Evolutionary conservation across 2,888 invertebrate species (phyloP).

Genomic region (Neelides folsomi): DNA sequence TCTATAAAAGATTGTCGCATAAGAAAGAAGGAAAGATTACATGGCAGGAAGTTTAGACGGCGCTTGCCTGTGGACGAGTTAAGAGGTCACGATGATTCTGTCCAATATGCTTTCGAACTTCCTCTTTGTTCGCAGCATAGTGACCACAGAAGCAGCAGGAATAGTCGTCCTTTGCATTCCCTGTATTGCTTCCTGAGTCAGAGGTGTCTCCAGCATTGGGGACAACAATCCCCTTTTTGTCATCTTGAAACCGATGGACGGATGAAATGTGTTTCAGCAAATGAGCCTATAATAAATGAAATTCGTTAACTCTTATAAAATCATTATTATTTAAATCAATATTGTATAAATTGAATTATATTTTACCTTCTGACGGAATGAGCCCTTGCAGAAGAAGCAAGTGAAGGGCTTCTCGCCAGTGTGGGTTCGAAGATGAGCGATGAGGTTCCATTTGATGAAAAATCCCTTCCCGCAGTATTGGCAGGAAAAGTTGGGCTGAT

Average conservation of each 20-base stretch:
- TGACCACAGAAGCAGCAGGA: slow-evolving; percentile 32
- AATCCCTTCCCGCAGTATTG: slow-evolving; percentile 33
- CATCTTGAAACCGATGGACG: slow-evolving; percentile 32
- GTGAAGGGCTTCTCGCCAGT: slow-evolving; percentile 33
- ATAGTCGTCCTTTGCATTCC: slow-evolving; percentile 27
- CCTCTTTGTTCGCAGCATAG: slow-evolving; percentile 32
- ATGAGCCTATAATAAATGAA: slow-evolving; percentile 22
- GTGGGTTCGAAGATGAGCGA: slow-evolving; percentile 32
- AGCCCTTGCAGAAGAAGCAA: slow-evolving; percentile 33
- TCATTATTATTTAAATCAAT: background rate
- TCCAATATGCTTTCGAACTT: slow-evolving; percentile 29
- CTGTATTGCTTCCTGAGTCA: slow-evolving; percentile 19
- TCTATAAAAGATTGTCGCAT: no score
- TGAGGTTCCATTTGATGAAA: slow-evolving; percentile 34
- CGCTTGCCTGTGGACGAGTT: slow-evolving; percentile 10
- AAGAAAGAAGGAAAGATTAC: no score
- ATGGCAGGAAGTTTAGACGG: background rate
- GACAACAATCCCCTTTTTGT: slow-evolving; percentile 18
- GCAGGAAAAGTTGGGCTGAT: slow-evolving; percentile 33
- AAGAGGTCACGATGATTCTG: slow-evolving; percentile 32
- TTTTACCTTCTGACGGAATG: slow-evolving; percentile 32
- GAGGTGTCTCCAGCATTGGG: slow-evolving; percentile 9
- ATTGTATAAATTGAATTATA: background rate
- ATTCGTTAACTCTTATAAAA: background rate
- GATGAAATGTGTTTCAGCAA: slow-evolving; percentile 32